Base-by-base conservation (phyloP, 2,888 invertebrate genomes). In the Eristalinus sepulchralis region DNA sequence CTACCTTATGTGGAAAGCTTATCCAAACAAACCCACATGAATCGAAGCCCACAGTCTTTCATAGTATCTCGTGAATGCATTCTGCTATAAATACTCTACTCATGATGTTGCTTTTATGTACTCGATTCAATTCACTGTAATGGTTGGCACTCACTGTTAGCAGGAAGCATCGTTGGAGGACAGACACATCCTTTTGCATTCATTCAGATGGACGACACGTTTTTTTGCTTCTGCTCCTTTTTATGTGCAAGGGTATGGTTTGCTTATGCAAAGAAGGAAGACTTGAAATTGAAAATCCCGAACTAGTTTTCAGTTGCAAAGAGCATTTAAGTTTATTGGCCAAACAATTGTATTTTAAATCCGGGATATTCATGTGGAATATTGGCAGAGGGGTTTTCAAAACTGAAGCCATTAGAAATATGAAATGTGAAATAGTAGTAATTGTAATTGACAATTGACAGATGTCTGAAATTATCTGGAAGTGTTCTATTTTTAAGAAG, bases 11-110 rank as follows among this genome's bases (percentile, higher is more conserved):
- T 33, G 79, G 36, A 68, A 24, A 55, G 36, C 64, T 80, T 66
- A 60, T 66, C 73, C 66, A 83, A 83, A 80, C 83, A 83, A 66
- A 71, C 79, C 68, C 57, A 75, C 66, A 75, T 64, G 79, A 31
- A 78, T 70, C 27, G 64, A 20, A 80, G 33, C 63, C 60, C 67
- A 73, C 68, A 59, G 20, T 34, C 57, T 13, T 17, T 47, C n/a
- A n/a, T n/a, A n/a, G 22, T 22, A 24, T 13, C 20, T 36, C 22
- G 11, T 70, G 66, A 22, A 33, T 75, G 70, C 79, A 70, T 75
- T 70, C 75, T 83, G 63, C 73, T 79, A 75, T 39, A 33, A 53
- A 57, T 57, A 62, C 17, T 39, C 36, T 39, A 27, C 72, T 60
- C 60, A 53, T n/a, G 17, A 8, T 47, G 17, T 47, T n/a, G n/a